Evolutionary conservation across 2,888 invertebrate species (phyloP).

Genomic region (Drosophila sordidapex): DNA sequence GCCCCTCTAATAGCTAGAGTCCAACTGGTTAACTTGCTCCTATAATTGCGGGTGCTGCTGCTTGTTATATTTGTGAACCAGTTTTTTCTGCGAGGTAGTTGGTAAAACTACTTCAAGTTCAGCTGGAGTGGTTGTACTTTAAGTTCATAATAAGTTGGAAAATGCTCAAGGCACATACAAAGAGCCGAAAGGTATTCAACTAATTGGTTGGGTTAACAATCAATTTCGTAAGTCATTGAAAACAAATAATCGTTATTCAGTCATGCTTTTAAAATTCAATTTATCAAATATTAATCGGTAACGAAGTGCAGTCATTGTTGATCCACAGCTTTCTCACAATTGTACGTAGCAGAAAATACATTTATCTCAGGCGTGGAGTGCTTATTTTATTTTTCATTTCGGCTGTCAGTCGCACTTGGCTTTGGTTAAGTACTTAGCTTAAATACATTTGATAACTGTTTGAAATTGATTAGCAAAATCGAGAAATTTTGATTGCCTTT

Average conservation of each 20-base stretch:
- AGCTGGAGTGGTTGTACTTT: not conserved
- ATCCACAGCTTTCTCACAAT: not conserved
- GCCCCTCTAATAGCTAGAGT: slow-evolving; percentile 36
- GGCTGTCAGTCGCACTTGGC: slow-evolving; percentile 20
- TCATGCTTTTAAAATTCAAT: slow-evolving; percentile 10
- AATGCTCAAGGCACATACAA: not conserved
- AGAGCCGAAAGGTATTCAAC: not conserved
- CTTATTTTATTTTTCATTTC: slow-evolving; percentile 24
- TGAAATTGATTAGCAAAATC: not conserved
- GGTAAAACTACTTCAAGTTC: slow-evolving; percentile 9
- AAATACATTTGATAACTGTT: not conserved
- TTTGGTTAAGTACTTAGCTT: slow-evolving; percentile 14
- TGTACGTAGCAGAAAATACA: not conserved
- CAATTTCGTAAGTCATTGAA: slow-evolving; percentile 1
- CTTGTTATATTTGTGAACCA: not conserved
- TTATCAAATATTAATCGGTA: slow-evolving; percentile 2
- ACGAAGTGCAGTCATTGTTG: not conserved
- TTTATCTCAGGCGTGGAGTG: not conserved
- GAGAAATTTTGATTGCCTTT: not conserved
- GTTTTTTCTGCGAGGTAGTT: slow-evolving; percentile 7
- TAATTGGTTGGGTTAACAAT: slow-evolving; percentile 1
- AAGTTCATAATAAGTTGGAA: not conserved
- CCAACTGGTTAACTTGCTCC: slow-evolving; percentile 42
- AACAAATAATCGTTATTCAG: slow-evolving; percentile 1
- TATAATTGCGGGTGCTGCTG: not conserved